Percentiles rank a stretch among this genome's conserved stretches.
These are phyloP conservation scores for Suillia variegata DNA, from an alignment of 2,888 invertebrate species.

Conservation along the genomic window DNA sequence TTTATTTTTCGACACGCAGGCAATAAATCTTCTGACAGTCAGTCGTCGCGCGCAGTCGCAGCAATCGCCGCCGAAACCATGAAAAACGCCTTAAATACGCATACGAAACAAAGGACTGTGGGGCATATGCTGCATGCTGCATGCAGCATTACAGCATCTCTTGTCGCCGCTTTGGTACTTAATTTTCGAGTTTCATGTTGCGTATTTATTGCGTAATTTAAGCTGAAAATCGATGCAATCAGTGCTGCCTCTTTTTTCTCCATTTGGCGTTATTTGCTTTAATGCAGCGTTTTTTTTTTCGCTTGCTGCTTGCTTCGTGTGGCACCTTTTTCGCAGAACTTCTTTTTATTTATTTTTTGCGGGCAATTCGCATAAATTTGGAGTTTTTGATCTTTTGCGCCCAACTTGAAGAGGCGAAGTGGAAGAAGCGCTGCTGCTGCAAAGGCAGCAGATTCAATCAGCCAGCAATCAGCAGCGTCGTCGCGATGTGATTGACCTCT, in stretches of 20 bases:
- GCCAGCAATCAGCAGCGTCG: too few relatives aligned
- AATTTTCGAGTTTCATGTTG: conserved; percentile 13
- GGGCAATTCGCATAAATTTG: conserved; percentile 23
- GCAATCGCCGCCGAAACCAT: too few relatives aligned
- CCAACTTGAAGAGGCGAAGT: conserved; percentile 20
- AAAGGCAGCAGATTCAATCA: too few relatives aligned
- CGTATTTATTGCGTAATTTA: conserved; percentile 28
- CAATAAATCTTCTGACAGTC: conserved; percentile 13
- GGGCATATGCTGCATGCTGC: background rate
- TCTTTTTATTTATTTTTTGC: conserved; percentile 9
- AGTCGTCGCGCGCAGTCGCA: too few relatives aligned
- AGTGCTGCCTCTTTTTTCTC: background rate
- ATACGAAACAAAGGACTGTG: background rate
- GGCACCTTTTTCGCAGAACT: background rate
- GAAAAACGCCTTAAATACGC: too few relatives aligned
- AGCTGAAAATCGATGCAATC: conserved; percentile 20
- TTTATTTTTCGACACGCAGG: background rate
- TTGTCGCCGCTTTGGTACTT: background rate
- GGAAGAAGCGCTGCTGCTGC: background rate
- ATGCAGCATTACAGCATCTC: conserved; percentile 7
- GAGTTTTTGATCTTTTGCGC: conserved; percentile 29
- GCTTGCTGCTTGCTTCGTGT: background rate
- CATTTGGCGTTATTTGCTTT: background rate
- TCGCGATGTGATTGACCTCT: too few relatives aligned
- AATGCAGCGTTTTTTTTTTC: background rate